Evolutionary conservation across 2,113 vertebrate species (phyloP).

Genomic region (Percina caprodes): DNA sequence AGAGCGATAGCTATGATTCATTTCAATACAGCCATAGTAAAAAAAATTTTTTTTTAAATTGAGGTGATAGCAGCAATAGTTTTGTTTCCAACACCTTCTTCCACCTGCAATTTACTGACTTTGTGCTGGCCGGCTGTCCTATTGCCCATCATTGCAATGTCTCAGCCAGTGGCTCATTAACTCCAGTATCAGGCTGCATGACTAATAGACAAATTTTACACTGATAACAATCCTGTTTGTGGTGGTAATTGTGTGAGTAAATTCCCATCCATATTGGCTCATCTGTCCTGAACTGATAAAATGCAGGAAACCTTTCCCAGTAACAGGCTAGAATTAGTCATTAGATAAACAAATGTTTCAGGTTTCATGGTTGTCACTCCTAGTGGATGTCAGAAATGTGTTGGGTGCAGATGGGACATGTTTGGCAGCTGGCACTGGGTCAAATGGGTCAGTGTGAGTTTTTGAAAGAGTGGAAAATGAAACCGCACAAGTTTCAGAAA

Average conservation of each 20-base stretch:
- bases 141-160: slow-evolving; percentile 6
- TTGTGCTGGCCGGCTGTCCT: background rate
- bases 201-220: slow-evolving; percentile 74
- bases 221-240: slow-evolving; percentile 73
- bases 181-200: slow-evolving; percentile 62
- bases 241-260: slow-evolving; percentile 68
- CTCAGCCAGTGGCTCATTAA: slow-evolving; percentile 60
- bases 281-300: slow-evolving; percentile 67
- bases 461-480: too few relatives aligned
- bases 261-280: slow-evolving; percentile 70
- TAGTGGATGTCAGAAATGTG: slow-evolving; percentile 42
- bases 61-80: slow-evolving; percentile 4
- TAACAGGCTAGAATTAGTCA: slow-evolving; percentile 55
- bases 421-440: slow-evolving; percentile 5
- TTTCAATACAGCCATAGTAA: slow-evolving; percentile 3
- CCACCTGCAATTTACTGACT: slow-evolving; percentile 10
- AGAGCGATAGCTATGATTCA: slow-evolving; percentile 29
- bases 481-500: too few relatives aligned
- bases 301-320: slow-evolving; percentile 50
- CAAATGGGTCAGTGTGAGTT: slow-evolving; percentile 6
- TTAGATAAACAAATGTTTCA: slow-evolving; percentile 63
- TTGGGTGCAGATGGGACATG: slow-evolving; percentile 15
- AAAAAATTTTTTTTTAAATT: slow-evolving; percentile 22
- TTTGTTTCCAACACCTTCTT: slow-evolving; percentile 15
- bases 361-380: slow-evolving; percentile 49